phyloP scores from a whole-genome alignment of 2,888 invertebrate species.

The Nemurella pictetii region DNA sequence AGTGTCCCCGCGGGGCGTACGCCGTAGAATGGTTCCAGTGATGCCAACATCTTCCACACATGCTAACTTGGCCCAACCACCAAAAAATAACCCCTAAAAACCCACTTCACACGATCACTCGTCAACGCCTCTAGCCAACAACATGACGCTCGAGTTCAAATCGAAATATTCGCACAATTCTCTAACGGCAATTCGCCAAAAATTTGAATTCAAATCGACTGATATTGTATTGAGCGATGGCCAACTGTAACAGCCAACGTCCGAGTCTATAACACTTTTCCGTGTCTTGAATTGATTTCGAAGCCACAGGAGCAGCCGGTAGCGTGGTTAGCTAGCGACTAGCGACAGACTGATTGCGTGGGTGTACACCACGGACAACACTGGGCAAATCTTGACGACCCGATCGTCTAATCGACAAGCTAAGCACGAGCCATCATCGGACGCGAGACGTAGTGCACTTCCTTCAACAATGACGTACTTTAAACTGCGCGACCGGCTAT shows the following conservation, averaged over 20 bases:
- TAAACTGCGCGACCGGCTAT: background rate
- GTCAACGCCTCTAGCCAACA: too few species aligned
- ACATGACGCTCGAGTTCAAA: too few species aligned
- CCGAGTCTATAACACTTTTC: too few species aligned
- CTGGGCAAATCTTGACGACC: background rate
- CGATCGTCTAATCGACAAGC: background rate
- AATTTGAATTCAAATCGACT: too few species aligned
- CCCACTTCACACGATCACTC: background rate
- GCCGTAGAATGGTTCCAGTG: slow-evolving; percentile 27
- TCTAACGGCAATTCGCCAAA: too few species aligned
- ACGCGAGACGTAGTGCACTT: background rate
- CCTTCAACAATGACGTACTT: background rate
- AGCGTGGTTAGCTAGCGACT: background rate
- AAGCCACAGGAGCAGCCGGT: too few species aligned
- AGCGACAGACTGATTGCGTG: background rate
- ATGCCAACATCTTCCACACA: slow-evolving; percentile 24
- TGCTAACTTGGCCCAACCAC: background rate
- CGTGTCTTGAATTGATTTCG: too few species aligned
- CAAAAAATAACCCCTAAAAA: background rate
- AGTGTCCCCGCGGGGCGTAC: slow-evolving; percentile 14
- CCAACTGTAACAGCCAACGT: too few species aligned
- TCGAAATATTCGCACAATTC: too few species aligned
- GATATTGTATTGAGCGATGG: too few species aligned
- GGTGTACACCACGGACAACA: background rate
- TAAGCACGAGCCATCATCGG: background rate